Conservation (phyloP, 2,888 invertebrate species). For the Coenonympha arcania region DNA sequence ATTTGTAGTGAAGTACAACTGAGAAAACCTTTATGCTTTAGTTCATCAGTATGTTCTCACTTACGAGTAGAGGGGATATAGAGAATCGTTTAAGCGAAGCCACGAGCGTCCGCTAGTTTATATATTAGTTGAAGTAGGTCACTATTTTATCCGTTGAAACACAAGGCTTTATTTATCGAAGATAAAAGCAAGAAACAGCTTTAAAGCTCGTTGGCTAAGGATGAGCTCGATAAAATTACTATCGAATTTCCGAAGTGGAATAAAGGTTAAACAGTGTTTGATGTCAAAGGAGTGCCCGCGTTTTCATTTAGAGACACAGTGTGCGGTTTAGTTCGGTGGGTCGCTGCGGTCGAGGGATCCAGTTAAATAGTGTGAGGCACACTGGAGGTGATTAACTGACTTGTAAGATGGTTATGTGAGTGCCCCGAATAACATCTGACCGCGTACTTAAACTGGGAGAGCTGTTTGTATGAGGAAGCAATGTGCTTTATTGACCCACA, state of each 20-base stretch:
- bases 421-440: slow-evolving; percentile 5
- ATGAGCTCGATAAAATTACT: slow-evolving; percentile 17
- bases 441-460: slow-evolving; percentile 3
- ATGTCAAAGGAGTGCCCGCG: slow-evolving; percentile 18
- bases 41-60: too few relatives aligned
- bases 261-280: slow-evolving; percentile 21
- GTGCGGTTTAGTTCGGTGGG: slow-evolving; percentile 21
- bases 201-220: too few relatives aligned
- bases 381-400: slow-evolving; percentile 20
- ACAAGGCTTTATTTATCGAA: too few relatives aligned
- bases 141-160: too few relatives aligned
- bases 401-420: slow-evolving; percentile 10
- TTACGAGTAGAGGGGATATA: too few relatives aligned
- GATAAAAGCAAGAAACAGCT: too few relatives aligned
- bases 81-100: too few relatives aligned
- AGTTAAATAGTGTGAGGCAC: slow-evolving; percentile 20
- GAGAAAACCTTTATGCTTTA: too few relatives aligned
- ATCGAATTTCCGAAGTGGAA: slow-evolving; percentile 16
- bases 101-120: too few relatives aligned
- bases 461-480: neutral
- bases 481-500: neutral
- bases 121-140: too few relatives aligned
- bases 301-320: slow-evolving; percentile 19
- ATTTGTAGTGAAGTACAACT: too few relatives aligned
- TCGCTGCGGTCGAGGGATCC: slow-evolving; percentile 16